These are phyloP conservation scores for Bagarius yarrelli DNA, from an alignment of 2,113 vertebrate genomes.

Conservation along the genomic window DNA sequence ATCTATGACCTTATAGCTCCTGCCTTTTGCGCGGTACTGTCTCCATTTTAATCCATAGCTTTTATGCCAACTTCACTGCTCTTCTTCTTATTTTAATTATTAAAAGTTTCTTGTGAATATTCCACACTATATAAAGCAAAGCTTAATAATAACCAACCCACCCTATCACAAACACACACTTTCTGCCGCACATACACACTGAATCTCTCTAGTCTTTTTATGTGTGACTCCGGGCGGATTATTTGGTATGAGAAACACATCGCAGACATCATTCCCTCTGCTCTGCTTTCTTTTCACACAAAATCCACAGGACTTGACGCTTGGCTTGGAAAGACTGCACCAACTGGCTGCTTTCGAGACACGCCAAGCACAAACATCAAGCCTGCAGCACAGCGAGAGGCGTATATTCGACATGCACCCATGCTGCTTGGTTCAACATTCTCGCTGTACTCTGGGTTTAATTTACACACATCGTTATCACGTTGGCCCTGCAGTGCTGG, in stretches of 20 bases:
- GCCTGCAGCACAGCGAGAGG: constrained; percentile 15
- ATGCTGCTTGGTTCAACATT: background rate
- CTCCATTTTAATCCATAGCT: too few species aligned
- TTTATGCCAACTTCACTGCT: too few species aligned
- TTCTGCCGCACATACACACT: constrained; percentile 31
- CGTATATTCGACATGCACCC: constrained; percentile 9
- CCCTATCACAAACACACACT: background rate
- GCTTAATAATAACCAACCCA: too few species aligned
- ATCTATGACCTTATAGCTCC: too few species aligned
- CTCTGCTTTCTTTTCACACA: constrained; percentile 55
- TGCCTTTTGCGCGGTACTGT: too few species aligned
- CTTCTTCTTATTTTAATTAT: too few species aligned
- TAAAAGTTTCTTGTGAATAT: constrained; percentile 16
- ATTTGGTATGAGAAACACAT: constrained; percentile 57
- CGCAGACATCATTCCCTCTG: constrained; percentile 44
- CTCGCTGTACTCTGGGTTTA: background rate
- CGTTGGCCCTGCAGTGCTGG: background rate
- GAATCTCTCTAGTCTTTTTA: constrained; percentile 39
- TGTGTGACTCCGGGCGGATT: constrained; percentile 51
- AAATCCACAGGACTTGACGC: constrained; percentile 41
- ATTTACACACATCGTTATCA: background rate
- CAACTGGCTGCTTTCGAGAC: constrained; percentile 28
- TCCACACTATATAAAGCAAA: constrained; percentile 7
- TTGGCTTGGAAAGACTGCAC: constrained; percentile 24
- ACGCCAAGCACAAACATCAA: constrained; percentile 18